Evolutionary conservation across 2,797 vertebrate species (phyloP).

Genomic region (Pangasius krempfi): DNA sequence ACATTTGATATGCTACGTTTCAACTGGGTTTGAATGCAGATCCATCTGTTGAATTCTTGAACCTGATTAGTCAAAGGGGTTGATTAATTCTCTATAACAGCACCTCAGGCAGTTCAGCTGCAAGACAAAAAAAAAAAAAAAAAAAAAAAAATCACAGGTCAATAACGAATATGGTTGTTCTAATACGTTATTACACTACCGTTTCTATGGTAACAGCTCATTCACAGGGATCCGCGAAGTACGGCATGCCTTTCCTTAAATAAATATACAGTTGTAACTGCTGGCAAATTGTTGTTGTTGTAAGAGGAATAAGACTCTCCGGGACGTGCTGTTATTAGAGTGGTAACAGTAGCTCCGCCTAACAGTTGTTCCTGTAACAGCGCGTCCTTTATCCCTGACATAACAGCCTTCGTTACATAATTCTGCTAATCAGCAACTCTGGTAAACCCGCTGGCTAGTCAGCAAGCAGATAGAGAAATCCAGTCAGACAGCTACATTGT

Average conservation of each 20-base stretch:
- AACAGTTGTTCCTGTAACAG: too few relatives aligned
- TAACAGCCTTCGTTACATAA: background rate
- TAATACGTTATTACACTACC: too few relatives aligned
- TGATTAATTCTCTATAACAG: background rate
- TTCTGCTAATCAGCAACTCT: background rate
- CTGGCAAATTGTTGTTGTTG: background rate
- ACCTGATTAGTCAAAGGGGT: background rate
- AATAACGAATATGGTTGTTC: background rate
- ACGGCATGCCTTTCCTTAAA: background rate
- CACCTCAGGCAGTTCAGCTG: background rate
- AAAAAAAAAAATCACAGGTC: too few relatives aligned
- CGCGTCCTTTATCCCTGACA: background rate
- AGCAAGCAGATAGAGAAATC: background rate
- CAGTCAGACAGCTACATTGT: background rate
- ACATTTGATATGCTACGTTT: background rate
- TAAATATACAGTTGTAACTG: background rate
- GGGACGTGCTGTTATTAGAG: too few relatives aligned
- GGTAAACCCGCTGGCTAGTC: background rate
- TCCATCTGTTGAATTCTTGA: background rate
- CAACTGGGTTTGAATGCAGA: background rate
- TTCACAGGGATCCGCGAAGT: background rate
- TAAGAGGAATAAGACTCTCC: background rate
- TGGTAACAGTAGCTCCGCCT: too few relatives aligned
- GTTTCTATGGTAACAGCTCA: background rate
- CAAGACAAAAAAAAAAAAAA: too few relatives aligned